phyloP scores from a whole-genome alignment of 2,888 invertebrate genomes.

The Amblyjoppa proteus region DNA sequence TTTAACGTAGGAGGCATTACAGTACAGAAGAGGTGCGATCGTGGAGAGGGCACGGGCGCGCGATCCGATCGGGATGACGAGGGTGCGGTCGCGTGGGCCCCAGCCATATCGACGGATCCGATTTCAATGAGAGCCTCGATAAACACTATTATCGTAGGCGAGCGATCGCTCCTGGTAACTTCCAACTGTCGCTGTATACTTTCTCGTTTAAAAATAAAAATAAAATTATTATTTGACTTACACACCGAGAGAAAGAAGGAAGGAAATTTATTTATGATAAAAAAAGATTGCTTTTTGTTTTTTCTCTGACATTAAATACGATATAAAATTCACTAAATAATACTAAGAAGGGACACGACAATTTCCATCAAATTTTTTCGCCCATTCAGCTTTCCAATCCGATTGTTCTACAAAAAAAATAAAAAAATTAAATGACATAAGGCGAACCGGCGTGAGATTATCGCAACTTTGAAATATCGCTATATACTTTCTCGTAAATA shows the following conservation, averaged over 20 bases:
- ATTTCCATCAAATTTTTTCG: too few relatives aligned
- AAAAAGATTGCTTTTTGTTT: too few relatives aligned
- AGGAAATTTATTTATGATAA: too few relatives aligned
- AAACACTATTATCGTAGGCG: conserved; percentile 44
- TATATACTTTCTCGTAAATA: background rate
- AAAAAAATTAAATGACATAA: too few relatives aligned
- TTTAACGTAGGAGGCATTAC: background rate
- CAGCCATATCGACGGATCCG: conserved; percentile 41
- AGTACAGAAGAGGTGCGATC: background rate
- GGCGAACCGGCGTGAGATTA: background rate
- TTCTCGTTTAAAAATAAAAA: too few relatives aligned
- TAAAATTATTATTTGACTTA: too few relatives aligned
- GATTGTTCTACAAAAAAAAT: background rate
- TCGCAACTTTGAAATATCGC: conserved; percentile 1
- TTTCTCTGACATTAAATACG: too few relatives aligned
- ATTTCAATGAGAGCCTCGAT: conserved; percentile 59
- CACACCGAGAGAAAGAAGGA: too few relatives aligned
- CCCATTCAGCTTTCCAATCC: too few relatives aligned
- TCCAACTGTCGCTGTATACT: background rate
- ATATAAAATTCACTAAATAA: too few relatives aligned
- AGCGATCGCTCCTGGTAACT: conserved; percentile 31
- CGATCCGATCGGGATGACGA: conserved; percentile 5
- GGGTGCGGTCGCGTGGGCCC: conserved; percentile 53
- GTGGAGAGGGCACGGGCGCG: conserved; percentile 1
- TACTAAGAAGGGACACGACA: too few relatives aligned